These are phyloP conservation scores for Melipona quadrifasciata DNA, from an alignment of 1,140 invertebrate genomes.

Conservation along the genomic window DNA sequence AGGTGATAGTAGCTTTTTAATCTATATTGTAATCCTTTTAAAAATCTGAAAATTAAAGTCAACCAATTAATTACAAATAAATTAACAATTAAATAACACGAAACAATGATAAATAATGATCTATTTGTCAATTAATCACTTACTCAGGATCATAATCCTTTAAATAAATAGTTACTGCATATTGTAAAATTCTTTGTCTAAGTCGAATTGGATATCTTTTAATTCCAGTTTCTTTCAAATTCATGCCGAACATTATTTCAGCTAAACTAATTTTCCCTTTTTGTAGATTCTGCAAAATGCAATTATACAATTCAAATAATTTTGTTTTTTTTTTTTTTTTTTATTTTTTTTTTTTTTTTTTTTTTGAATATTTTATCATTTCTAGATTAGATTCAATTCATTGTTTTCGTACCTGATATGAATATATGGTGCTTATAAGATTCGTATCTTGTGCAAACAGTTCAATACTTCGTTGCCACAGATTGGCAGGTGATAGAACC, in stretches of 20 bases:
- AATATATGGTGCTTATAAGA: conserved; percentile 90
- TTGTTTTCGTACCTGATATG: conserved; percentile 86
- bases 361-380: conserved; percentile 2
- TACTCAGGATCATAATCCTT: conserved; percentile 90
- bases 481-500: conserved; percentile 95
- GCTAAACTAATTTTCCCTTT: conserved; percentile 91
- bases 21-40: conserved; percentile 88
- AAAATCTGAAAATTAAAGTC: conserved; percentile 85
- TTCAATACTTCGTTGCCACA: conserved; percentile 93
- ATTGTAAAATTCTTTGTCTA: conserved; percentile 92
- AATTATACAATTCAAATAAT: background rate
- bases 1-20: conserved; percentile 88
- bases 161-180: conserved; percentile 94
- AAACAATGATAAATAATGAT: background rate
- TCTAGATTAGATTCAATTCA: background rate
- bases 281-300: conserved; percentile 84
- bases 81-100: background rate
- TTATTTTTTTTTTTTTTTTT: too few relatives aligned
- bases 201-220: conserved; percentile 92
- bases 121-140: conserved; percentile 61
- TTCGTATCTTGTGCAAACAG: conserved; percentile 89
- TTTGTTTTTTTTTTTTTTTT: too few relatives aligned
- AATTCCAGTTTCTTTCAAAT: conserved; percentile 93
- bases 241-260: conserved; percentile 96
- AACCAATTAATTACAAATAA: background rate